Evolutionary conservation across 2,888 invertebrate genomes (phyloP).

Genomic region (Rhagium mordax): DNA sequence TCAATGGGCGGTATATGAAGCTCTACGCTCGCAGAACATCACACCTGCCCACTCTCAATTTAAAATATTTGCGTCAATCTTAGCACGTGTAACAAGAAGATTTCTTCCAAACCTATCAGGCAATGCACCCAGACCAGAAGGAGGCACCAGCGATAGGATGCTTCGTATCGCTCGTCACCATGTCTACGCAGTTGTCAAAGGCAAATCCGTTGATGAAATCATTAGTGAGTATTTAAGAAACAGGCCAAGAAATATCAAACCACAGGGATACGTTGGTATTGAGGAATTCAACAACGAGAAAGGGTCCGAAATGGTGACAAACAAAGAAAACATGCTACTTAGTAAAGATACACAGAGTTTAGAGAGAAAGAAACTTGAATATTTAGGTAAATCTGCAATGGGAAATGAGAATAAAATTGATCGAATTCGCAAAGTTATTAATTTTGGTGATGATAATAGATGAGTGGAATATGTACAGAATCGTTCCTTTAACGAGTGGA

Average conservation of each 20-base stretch:
- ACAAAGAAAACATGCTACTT: slow-evolving; percentile 71
- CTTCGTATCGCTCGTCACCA: slow-evolving; percentile 79
- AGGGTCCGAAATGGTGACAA: slow-evolving; percentile 62
- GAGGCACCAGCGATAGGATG: slow-evolving; percentile 82
- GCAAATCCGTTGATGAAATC: slow-evolving; percentile 78
- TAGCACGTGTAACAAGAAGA: slow-evolving; percentile 79
- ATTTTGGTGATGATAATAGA: slow-evolving; percentile 62
- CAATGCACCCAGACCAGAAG: slow-evolving; percentile 69
- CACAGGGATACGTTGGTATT: slow-evolving; percentile 71
- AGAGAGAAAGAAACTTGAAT: slow-evolving; percentile 48
- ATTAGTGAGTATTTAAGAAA: slow-evolving; percentile 65
- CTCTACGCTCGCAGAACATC: slow-evolving; percentile 81
- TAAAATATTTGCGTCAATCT: slow-evolving; percentile 78
- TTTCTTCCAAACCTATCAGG: slow-evolving; percentile 74
- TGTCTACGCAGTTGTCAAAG: slow-evolving; percentile 77
- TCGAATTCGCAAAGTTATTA: slow-evolving; percentile 64
- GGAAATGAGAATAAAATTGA: slow-evolving; percentile 58
- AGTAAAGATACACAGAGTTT: slow-evolving; percentile 65
- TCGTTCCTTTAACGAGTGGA: background rate
- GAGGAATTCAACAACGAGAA: slow-evolving; percentile 66
- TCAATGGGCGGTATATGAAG: slow-evolving; percentile 86
- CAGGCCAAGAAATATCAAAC: slow-evolving; percentile 67
- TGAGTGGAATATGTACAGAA: background rate
- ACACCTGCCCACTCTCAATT: slow-evolving; percentile 80
- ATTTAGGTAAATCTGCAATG: slow-evolving; percentile 37